Conservation (phyloP, 2,888 invertebrate genomes). For the Eupithecia insigniata region DNA sequence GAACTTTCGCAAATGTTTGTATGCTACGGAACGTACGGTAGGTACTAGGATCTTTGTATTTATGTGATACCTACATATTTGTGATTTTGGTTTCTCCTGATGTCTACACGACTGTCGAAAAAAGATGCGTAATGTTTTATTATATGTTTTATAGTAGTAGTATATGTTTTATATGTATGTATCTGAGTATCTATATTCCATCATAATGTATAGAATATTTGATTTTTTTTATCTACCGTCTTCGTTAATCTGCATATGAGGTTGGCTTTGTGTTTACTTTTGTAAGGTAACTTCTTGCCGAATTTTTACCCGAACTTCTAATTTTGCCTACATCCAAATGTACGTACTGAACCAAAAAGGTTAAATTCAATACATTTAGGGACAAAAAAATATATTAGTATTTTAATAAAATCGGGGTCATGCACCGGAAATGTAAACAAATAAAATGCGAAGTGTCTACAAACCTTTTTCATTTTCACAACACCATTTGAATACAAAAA, state of each 20-base stretch:
- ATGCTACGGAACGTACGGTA: no score
- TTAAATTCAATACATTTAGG: neutral
- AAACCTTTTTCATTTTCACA: conserved; percentile 10
- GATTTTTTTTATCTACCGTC: no score
- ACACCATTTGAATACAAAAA: conserved; percentile 36
- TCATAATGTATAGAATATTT: no score
- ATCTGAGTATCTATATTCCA: no score
- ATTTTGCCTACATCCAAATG: neutral
- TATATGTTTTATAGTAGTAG: no score
- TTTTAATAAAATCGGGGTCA: neutral
- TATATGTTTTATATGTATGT: no score
- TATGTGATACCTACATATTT: neutral
- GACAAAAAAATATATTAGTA: neutral
- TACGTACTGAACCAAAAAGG: neutral
- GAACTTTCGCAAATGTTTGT: neutral
- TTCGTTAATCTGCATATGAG: no score
- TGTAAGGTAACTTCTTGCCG: no score
- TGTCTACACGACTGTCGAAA: neutral
- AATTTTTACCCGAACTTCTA: neutral
- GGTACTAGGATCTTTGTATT: no score
- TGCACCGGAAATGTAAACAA: neutral
- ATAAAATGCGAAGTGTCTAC: conserved; percentile 2
- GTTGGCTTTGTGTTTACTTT: no score
- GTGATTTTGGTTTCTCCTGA: neutral
- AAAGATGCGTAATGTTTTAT: neutral